phyloP scores from a whole-genome alignment of 2,113 vertebrate genomes.

The Tupaia tana region DNA sequence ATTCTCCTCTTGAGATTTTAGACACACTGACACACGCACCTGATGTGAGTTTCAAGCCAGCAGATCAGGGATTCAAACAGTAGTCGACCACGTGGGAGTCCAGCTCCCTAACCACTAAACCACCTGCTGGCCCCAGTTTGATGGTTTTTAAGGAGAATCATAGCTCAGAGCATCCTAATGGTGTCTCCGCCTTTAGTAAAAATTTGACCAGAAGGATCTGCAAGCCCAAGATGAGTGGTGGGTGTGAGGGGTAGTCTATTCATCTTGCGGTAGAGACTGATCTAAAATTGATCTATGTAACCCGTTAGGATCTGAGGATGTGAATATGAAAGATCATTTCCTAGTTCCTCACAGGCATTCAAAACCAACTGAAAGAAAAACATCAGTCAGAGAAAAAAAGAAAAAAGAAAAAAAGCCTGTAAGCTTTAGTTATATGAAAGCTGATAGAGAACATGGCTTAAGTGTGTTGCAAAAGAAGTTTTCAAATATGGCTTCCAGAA shows the following conservation, averaged over 20 bases:
- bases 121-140: background rate
- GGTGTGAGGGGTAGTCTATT: background rate
- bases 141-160: background rate
- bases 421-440: background rate
- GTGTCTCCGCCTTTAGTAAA: background rate
- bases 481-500: background rate
- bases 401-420: background rate
- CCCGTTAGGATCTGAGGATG: background rate
- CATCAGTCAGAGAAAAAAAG: background rate
- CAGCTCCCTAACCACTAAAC: too few species aligned
- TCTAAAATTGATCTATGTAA: background rate
- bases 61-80: too few species aligned
- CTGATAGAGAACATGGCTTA: background rate
- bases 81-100: too few species aligned
- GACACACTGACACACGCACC: too few species aligned
- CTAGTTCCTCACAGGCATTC: background rate
- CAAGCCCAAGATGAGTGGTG: rapidly evolving
- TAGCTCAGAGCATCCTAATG: background rate
- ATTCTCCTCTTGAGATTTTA: too few species aligned
- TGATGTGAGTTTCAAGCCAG: too few species aligned
- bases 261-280: background rate
- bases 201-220: background rate
- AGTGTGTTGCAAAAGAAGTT: background rate
- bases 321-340: background rate
- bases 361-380: background rate